A percentile compares a stretch with the other conserved stretches of the same genome.
These are phyloP conservation scores for Drosophila varians DNA, from an alignment of 1,140 invertebrate species.

Conservation along the genomic window DNA sequence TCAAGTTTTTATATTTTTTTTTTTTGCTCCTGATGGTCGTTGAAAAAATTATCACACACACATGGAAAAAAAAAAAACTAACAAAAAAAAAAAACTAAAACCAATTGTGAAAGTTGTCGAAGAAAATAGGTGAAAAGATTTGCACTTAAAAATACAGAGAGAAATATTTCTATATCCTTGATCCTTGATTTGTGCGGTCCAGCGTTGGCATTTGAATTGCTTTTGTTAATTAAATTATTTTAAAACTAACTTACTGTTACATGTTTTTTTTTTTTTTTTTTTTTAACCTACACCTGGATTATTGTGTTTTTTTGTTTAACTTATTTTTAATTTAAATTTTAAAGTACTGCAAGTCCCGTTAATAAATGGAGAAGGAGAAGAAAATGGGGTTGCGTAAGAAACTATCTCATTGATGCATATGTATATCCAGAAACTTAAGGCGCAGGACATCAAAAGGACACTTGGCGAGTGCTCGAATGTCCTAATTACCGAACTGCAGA, in stretches of 20 bases:
- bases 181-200: neutral
- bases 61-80: constrained; percentile 17
- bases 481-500: constrained; percentile 48
- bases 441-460: constrained; percentile 39
- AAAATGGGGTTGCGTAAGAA: constrained; percentile 5
- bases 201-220: neutral
- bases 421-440: neutral
- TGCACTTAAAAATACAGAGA: constrained; percentile 26
- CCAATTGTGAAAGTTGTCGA: constrained; percentile 24
- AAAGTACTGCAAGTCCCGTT: neutral
- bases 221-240: neutral
- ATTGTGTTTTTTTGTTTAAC: neutral
- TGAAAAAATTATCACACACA: constrained; percentile 3
- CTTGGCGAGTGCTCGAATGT: constrained; percentile 37
- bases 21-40: constrained; percentile 39
- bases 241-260: constrained; percentile 39
- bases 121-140: constrained; percentile 14
- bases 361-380: neutral
- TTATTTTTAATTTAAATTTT: neutral
- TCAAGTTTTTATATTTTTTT: constrained; percentile 18
- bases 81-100: constrained; percentile 31
- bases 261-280: neutral
- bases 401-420: neutral
- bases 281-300: neutral
- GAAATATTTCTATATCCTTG: neutral